Base-by-base conservation (phyloP, 2,113 vertebrate species). In the Bufo bufo region DNA sequence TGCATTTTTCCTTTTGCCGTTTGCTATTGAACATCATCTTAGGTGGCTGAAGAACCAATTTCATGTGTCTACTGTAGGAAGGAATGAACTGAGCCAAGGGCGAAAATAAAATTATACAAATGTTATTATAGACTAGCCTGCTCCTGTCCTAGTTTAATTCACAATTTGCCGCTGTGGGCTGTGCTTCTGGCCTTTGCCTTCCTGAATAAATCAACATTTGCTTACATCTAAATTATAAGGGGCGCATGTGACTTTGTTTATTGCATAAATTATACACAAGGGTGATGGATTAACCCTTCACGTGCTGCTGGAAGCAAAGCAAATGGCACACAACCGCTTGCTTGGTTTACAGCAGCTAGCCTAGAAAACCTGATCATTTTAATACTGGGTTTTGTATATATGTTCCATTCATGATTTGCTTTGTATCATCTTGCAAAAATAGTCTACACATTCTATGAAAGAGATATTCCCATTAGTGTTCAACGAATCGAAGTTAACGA, bases 81-180 rank as follows among this genome's bases (percentile, higher is more conserved):
- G 96, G 98, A 99, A 99, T 99, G 97, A 99, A 98, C 97, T 98
- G 96, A 98, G 98, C 97, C 97, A 95, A 96, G 94, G 98, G 98
- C 98, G 97, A 97, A 98, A 97, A 99, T 98, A 97, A 98, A 99
- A 99, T 99, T 99, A 99, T 99, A 97, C 97, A 99, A 99, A 99
- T 98, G 97, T 99, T 99, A 99, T 99, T 99, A 99, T 97, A 97
- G 98, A 97, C 95, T 97, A 96, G 98, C 97, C 96, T 98, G 97
- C 98, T 97, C 97, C 97, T 98, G 97, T 98, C 97, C 98, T 97
- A 97, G 96, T 98, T 98, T 98, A 99, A 98, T 98, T 98, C 97
- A 99, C 96, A 98, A 97, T 97, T 97, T 95, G 95, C 93, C 93
- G 96, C 97, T 96, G 92, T 94, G 91, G 97, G 98, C 96, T 90